These are phyloP conservation scores for Ganaspis sp. DNA, from an alignment of 1,140 invertebrate species.

Conservation along the genomic window DNA sequence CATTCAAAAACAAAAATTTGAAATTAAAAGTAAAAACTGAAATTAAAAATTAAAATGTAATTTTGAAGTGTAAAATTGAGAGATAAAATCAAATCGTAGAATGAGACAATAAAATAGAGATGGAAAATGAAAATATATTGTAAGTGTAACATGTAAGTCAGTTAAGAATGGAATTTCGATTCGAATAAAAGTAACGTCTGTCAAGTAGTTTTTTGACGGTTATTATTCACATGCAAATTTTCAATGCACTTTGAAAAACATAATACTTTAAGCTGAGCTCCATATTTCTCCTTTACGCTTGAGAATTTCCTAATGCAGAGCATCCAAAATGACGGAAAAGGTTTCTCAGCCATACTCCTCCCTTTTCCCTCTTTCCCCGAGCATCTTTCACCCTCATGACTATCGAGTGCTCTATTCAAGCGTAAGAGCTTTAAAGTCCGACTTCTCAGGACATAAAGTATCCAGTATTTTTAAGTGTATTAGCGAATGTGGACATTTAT, in stretches of 20 bases:
- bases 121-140: no score
- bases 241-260: constrained; percentile 6
- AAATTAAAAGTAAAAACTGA: no score
- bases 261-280: constrained; percentile 8
- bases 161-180: no score
- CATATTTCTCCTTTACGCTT: constrained; percentile 3
- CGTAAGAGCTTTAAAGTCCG: background rate
- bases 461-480: background rate
- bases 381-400: background rate
- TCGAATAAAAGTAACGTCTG: background rate
- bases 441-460: constrained; percentile 1
- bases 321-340: constrained; percentile 10
- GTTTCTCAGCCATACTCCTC: background rate
- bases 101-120: no score
- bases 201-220: background rate
- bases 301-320: constrained; percentile 8
- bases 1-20: no score
- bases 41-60: no score
- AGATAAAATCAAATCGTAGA: no score
- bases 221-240: background rate
- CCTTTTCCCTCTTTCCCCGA: background rate
- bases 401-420: constrained; percentile 15
- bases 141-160: no score
- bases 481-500: background rate
- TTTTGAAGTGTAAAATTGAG: no score